A percentile compares a stretch with the other conserved stretches of the same genome.
phyloP scores from a whole-genome alignment of 2,888 invertebrate genomes.

The Ypsolopha sequella region DNA sequence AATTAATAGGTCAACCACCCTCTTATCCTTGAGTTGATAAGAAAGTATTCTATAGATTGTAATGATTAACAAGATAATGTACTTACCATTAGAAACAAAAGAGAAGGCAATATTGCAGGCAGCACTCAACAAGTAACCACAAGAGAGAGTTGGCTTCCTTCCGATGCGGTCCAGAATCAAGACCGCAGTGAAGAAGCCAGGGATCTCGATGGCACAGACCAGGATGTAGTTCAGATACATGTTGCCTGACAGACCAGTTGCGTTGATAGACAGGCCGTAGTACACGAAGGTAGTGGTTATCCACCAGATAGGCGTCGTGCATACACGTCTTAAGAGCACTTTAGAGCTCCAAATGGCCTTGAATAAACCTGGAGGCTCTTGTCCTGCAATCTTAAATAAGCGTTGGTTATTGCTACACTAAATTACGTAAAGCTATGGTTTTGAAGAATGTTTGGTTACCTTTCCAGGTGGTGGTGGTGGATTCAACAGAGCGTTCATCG shows the following conservation, averaged over 20 bases:
- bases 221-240: constrained; percentile 80
- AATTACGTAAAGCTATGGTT: background rate
- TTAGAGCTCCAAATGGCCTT: constrained; percentile 53
- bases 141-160: constrained; percentile 69
- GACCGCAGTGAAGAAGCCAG: constrained; percentile 74
- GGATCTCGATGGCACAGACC: constrained; percentile 76
- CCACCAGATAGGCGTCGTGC: constrained; percentile 82
- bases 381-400: background rate
- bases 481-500: constrained; percentile 47
- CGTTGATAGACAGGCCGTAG: constrained; percentile 83
- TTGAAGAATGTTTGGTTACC: background rate
- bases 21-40: background rate
- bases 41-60: background rate
- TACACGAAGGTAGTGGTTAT: constrained; percentile 83
- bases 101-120: constrained; percentile 46
- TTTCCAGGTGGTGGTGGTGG: constrained; percentile 27
- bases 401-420: background rate
- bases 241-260: constrained; percentile 78
- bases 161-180: constrained; percentile 74
- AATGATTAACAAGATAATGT: background rate
- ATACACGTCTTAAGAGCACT: constrained; percentile 65
- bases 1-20: no score
- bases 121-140: constrained; percentile 72
- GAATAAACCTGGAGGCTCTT: constrained; percentile 4
- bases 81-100: constrained; percentile 65